A percentile compares a stretch with the other conserved stretches of the same genome.
These are phyloP conservation scores for Rhyacophila evoluta DNA, from an alignment of 2,888 invertebrate genomes.

Conservation along the genomic window DNA sequence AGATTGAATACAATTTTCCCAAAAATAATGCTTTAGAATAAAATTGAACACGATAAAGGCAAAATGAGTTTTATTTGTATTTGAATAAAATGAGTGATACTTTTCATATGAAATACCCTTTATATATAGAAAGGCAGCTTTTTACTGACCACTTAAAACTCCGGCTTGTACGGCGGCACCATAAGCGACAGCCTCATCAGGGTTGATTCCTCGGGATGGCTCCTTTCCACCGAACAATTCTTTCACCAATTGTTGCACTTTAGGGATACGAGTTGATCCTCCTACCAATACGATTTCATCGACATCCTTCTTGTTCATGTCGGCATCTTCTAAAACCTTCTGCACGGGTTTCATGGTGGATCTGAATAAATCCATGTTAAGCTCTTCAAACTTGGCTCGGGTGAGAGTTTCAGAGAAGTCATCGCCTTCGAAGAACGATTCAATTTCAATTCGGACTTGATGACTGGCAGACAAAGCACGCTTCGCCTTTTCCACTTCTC, in stretches of 20 bases:
- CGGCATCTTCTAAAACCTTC: conserved; percentile 97
- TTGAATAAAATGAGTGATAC: no score
- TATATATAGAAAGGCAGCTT: no score
- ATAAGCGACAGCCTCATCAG: conserved; percentile 98
- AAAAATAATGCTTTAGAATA: no score
- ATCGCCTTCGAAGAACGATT: conserved; percentile 97
- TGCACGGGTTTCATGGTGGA: conserved; percentile 96
- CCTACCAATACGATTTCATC: conserved; percentile 99
- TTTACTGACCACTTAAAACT: conserved; percentile 82
- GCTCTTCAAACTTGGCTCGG: conserved; percentile 97
- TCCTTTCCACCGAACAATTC: conserved; percentile 98
- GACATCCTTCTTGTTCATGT: conserved; percentile 97
- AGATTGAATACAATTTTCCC: no score
- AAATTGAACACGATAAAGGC: no score
- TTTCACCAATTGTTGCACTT: conserved; percentile 93
- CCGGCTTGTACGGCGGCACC: conserved; percentile 99
- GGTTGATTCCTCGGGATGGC: conserved; percentile 97
- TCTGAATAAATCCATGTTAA: conserved; percentile 93
- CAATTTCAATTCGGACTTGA: conserved; percentile 98
- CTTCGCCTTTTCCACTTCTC: conserved; percentile 98
- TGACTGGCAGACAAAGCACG: conserved; percentile 94
- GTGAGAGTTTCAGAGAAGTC: conserved; percentile 99
- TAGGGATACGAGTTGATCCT: conserved; percentile 99
- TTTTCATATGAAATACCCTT: no score
- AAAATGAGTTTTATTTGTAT: no score